Evolutionary conservation across 2,888 invertebrate species (phyloP).

Genomic region (Cerastis rubricosa): DNA sequence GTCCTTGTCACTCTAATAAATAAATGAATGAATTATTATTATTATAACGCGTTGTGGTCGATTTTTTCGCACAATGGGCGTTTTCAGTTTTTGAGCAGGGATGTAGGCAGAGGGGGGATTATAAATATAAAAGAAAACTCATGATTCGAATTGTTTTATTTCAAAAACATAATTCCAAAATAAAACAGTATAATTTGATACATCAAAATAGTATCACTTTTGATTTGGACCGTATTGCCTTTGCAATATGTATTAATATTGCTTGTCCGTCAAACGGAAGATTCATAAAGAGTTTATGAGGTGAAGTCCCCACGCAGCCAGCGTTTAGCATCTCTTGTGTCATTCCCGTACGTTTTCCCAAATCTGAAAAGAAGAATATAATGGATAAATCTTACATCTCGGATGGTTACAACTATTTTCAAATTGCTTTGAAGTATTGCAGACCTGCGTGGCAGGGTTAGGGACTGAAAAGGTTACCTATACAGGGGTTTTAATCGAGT

Average conservation of each 20-base stretch:
- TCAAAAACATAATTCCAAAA: background rate
- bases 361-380: conserved; percentile 85
- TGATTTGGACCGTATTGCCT: conserved; percentile 58
- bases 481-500: background rate
- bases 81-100: too few species aligned
- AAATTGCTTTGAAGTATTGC: background rate
- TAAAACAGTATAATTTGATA: conserved; percentile 39
- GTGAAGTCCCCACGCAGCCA: conserved; percentile 93
- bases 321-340: conserved; percentile 93
- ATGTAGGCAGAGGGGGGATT: too few species aligned
- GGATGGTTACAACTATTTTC: background rate
- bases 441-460: background rate
- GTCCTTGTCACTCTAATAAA: too few species aligned
- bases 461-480: background rate
- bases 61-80: too few species aligned
- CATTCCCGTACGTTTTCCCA: conserved; percentile 94
- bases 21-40: too few species aligned
- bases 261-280: conserved; percentile 21
- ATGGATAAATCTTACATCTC: background rate
- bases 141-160: conserved; percentile 1
- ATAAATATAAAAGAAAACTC: background rate
- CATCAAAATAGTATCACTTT: conserved; percentile 62
- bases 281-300: conserved; percentile 68
- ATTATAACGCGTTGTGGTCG: too few species aligned
- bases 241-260: conserved; percentile 38